Conservation (phyloP, 2,113 vertebrate genomes). For the Thamnaconus septentrionalis region DNA sequence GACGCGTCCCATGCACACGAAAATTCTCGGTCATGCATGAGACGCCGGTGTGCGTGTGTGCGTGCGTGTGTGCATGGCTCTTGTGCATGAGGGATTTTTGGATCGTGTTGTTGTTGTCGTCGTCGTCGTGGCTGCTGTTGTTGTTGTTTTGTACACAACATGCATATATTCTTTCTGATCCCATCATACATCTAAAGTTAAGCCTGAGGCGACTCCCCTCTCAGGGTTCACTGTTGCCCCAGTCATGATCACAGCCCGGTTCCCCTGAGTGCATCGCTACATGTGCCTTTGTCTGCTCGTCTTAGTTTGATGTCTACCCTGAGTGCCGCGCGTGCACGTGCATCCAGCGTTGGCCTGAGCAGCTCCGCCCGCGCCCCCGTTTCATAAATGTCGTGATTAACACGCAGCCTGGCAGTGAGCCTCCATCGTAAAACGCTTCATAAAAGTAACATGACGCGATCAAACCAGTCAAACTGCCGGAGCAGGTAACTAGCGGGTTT, state of each 20-base stretch:
- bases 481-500: neutral
- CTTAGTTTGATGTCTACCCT: constrained; percentile 49
- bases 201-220: constrained; percentile 54
- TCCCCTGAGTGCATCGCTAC: constrained; percentile 45
- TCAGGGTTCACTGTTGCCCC: constrained; percentile 38
- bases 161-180: constrained; percentile 63
- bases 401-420: constrained; percentile 1
- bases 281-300: constrained; percentile 52
- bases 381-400: constrained; percentile 25
- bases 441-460: constrained; percentile 31
- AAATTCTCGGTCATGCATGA: neutral
- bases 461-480: constrained; percentile 1
- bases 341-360: neutral
- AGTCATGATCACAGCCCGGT: constrained; percentile 48
- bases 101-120: constrained; percentile 18
- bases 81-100: neutral
- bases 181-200: constrained; percentile 43
- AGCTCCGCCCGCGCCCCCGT: neutral
- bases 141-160: constrained; percentile 52
- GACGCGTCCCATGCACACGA: neutral
- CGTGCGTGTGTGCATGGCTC: neutral
- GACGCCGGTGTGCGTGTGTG: neutral
- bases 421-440: constrained; percentile 18
- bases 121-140: constrained; percentile 3
- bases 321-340: neutral